A percentile compares a stretch with the other conserved stretches of the same genome.
Evolutionary conservation across 2,797 vertebrate genomes (phyloP).

Genomic region (Toxotes lorentzi): DNA sequence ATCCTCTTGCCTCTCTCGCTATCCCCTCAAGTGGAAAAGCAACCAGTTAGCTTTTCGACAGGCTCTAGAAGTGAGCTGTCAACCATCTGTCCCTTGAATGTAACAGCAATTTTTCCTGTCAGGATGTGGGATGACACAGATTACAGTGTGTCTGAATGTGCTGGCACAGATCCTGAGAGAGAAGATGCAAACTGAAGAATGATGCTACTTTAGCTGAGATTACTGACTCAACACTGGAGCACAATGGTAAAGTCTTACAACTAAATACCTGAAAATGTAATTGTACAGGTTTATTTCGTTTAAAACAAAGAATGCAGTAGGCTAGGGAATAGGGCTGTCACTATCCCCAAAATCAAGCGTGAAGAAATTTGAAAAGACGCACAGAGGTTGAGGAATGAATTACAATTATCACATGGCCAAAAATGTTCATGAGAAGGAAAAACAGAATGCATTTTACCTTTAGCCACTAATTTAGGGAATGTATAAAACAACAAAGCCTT

Average conservation of each 20-base stretch:
- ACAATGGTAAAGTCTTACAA: not conserved
- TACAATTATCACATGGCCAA: no score
- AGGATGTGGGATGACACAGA: slow-evolving; percentile 47
- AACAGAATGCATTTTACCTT: no score
- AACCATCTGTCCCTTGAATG: slow-evolving; percentile 58
- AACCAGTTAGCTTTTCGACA: slow-evolving; percentile 59
- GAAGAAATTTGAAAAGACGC: not conserved
- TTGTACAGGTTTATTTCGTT: not conserved
- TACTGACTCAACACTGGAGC: not conserved
- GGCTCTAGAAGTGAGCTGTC: slow-evolving; percentile 67
- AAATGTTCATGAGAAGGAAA: no score
- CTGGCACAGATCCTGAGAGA: not conserved
- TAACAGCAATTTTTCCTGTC: slow-evolving; percentile 65
- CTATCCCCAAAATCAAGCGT: not conserved
- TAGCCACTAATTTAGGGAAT: no score
- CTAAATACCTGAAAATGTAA: not conserved
- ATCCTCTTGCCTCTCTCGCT: slow-evolving; percentile 27
- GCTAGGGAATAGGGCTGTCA: no score
- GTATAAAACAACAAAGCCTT: slow-evolving; percentile 26
- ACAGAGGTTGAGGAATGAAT: no score
- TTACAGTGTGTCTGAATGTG: slow-evolving; percentile 29
- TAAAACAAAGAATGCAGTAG: not conserved
- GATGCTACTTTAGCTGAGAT: not conserved
- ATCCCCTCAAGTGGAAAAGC: slow-evolving; percentile 59
- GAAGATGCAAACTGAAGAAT: not conserved